Evolutionary conservation across 2,113 vertebrate genomes (phyloP).

Genomic region (Himantopus leucocephalus): DNA sequence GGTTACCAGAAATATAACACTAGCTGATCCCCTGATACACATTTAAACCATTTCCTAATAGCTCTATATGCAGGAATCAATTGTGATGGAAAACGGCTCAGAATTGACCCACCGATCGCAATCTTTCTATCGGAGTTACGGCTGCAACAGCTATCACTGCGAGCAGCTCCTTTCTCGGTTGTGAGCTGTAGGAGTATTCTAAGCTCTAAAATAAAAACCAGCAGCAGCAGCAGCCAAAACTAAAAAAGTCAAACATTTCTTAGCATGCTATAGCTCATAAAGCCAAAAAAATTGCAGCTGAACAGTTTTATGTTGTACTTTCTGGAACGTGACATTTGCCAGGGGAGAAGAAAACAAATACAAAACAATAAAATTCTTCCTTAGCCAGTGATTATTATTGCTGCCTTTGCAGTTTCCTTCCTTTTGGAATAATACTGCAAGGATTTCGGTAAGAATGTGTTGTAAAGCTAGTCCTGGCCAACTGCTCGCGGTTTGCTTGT

Average conservation of each 20-base stretch:
- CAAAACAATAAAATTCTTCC: constrained; percentile 7
- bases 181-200: neutral
- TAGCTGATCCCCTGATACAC: neutral
- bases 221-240: neutral
- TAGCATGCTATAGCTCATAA: neutral
- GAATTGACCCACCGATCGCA: rapidly evolving
- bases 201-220: neutral
- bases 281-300: neutral
- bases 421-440: constrained; percentile 27
- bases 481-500: neutral
- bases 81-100: neutral
- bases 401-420: constrained; percentile 40
- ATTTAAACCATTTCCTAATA: neutral
- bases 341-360: constrained; percentile 1
- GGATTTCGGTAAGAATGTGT: neutral
- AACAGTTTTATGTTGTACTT: neutral
- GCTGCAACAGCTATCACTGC: neutral
- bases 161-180: neutral
- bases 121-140: neutral
- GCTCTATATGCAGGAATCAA: neutral
- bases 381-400: constrained; percentile 26
- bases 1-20: neutral
- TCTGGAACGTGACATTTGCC: constrained; percentile 1
- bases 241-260: neutral
- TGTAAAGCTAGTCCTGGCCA: neutral